A percentile compares a stretch with the other conserved stretches of the same genome.
These are phyloP conservation scores for Thermophis baileyi DNA, from an alignment of 2,113 vertebrate species.

Conservation along the genomic window DNA sequence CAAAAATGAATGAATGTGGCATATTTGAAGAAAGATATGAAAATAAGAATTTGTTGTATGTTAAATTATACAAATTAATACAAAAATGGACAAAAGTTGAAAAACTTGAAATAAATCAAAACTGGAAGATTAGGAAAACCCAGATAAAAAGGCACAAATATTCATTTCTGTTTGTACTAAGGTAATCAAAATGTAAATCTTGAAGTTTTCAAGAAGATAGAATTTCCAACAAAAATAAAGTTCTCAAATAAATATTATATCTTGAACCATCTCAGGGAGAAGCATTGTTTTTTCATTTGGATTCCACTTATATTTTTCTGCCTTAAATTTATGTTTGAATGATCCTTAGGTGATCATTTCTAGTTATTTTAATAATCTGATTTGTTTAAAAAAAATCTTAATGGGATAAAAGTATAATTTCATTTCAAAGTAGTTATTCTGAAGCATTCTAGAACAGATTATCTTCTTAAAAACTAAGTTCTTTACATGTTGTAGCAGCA, in stretches of 20 bases:
- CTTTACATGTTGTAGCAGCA: constrained; percentile 76
- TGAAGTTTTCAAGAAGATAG: constrained; percentile 37
- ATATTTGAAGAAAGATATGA: neutral
- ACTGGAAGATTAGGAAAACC: neutral
- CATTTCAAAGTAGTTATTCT: constrained; percentile 71
- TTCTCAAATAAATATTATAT: constrained; percentile 48
- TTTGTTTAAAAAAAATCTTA: constrained; percentile 65
- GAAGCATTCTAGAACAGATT: constrained; percentile 80
- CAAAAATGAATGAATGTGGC: neutral
- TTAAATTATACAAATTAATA: neutral
- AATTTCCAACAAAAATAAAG: constrained; percentile 16
- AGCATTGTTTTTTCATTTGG: constrained; percentile 39
- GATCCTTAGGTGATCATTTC: constrained; percentile 25
- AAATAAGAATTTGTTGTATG: neutral
- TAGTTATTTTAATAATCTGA: constrained; percentile 46
- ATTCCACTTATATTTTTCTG: constrained; percentile 26
- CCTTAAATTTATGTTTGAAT: constrained; percentile 27
- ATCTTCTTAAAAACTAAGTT: constrained; percentile 77
- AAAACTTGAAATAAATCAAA: neutral
- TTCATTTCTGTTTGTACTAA: constrained; percentile 42
- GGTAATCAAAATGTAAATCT: constrained; percentile 26
- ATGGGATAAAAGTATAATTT: constrained; percentile 71
- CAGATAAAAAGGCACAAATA: constrained; percentile 43
- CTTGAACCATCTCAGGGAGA: constrained; percentile 45
- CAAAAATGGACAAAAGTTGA: neutral